Evolutionary conservation across 1,140 invertebrate genomes (phyloP), one percentile per base, ranked within the genome.

Genomic region (Pectinophora gossypiella): DNA sequence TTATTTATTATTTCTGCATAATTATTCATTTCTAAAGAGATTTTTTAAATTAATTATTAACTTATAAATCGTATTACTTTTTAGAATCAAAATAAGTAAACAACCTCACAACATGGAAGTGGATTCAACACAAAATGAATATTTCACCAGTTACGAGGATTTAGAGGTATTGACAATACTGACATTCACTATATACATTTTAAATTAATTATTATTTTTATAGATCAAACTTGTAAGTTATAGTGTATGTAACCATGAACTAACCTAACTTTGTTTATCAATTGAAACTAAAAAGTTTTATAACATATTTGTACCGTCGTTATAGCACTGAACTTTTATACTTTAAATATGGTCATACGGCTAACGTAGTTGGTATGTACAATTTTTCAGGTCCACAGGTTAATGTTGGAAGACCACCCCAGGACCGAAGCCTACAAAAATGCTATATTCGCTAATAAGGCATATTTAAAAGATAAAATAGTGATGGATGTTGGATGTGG

Each of bases 401-500:
- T 95, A 42, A 96, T 95, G 95, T 87, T 94, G 19, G 89, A 89
- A 66, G 97, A 99, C 89, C 89, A 91, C 58, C 90, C 94, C 2
- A 90, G 97, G 60, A 98, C 96, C 44, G 68, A 91, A 53, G 92
- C 94, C 16, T 98, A 98, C 76, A 90, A 92, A 61, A 91, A 95
- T 69, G 95, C 96, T 0, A 95, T 98, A 69, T 87, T 93, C 22
- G 89, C 92, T 35, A 98, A 98, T 63, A 85, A 79, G 58, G 61
- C 76, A 1, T 76, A 88, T 50, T 91, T 95, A 56, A 86, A 89
- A 73, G 92, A 92, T 44, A 97, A 97, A 89, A 86, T 92, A 32
- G 94, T 98, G 13, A 88, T 99, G 66, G 98, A 99, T 90, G 94
- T 99, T 48, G 98, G 98, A 12, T 98, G 97, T 84, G 98, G 98